A percentile compares a stretch with the other conserved stretches of the same genome.
phyloP scores from a whole-genome alignment of 1,140 invertebrate genomes.

The Drosophila navojoa region DNA sequence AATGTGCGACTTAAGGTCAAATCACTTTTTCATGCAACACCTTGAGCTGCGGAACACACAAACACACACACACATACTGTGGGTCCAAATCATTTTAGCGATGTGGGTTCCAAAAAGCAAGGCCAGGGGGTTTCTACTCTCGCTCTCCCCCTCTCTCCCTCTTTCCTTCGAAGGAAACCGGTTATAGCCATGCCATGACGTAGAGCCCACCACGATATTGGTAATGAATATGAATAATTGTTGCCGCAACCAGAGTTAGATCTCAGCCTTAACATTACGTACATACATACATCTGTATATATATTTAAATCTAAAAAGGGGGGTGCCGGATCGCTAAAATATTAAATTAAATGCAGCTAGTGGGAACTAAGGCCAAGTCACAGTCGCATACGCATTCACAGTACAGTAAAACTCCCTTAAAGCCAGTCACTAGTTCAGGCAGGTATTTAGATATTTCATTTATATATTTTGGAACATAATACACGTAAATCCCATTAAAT shows the following conservation, averaged over 20 bases:
- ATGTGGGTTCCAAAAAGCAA: conserved; percentile 13
- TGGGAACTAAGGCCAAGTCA: conserved; percentile 17
- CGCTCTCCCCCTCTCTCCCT: no score
- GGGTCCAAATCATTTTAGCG: conserved; percentile 32
- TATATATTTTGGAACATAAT: no score
- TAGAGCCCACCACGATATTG: conserved; percentile 31
- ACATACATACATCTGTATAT: conserved; percentile 2
- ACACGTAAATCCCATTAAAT: no score
- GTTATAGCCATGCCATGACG: conserved; percentile 36
- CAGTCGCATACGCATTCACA: conserved; percentile 16
- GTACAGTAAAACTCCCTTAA: no score
- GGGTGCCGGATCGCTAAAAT: conserved; percentile 6
- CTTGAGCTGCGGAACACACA: conserved; percentile 50
- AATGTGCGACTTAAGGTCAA: conserved; percentile 61
- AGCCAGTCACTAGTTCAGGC: no score
- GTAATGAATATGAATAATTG: conserved; percentile 50
- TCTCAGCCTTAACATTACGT: conserved; percentile 4
- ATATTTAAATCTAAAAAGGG: background rate
- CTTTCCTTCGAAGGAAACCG: conserved; percentile 32
- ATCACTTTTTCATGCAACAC: conserved; percentile 71
- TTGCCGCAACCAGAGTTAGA: conserved; percentile 13
- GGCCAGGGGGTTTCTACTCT: background rate
- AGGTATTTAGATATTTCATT: no score
- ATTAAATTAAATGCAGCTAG: conserved; percentile 29
- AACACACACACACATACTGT: conserved; percentile 15